phyloP scores from a whole-genome alignment of 2,888 invertebrate genomes.

The Pyrrhosoma nymphula region DNA sequence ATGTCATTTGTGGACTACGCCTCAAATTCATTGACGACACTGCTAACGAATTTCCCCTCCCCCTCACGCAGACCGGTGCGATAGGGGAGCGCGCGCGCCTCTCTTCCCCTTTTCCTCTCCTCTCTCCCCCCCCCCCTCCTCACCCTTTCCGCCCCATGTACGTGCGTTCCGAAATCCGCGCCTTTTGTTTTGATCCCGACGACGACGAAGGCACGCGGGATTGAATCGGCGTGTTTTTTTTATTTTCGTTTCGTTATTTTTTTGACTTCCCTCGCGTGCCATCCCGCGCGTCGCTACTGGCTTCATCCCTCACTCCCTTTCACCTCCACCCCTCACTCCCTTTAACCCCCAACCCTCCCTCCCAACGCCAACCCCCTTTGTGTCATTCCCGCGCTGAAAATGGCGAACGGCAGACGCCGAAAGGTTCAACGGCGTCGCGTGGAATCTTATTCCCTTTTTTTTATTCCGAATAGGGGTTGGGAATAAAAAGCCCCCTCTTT shows the following conservation, averaged over 20 bases:
- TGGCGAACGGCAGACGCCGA: not conserved
- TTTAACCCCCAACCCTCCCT: not conserved
- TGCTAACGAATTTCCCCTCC: not conserved
- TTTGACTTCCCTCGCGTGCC: not conserved
- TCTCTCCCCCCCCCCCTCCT: not conserved
- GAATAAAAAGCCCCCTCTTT: too few relatives aligned
- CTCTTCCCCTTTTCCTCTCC: not conserved
- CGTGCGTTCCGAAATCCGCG: not conserved
- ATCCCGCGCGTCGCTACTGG: not conserved
- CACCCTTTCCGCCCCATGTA: not conserved
- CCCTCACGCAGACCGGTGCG: not conserved
- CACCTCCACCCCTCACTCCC: not conserved
- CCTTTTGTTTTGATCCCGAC: constrained; percentile 15
- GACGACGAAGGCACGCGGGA: not conserved
- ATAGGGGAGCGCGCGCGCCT: not conserved
- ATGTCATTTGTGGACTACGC: not conserved
- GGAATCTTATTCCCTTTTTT: not conserved
- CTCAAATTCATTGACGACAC: constrained; percentile 1
- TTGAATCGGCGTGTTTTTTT: not conserved
- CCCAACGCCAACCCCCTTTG: not conserved
- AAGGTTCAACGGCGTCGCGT: not conserved
- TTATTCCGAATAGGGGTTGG: too few relatives aligned
- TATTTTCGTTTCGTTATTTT: not conserved
- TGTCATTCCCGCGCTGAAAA: not conserved
- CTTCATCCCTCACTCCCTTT: not conserved